These are phyloP conservation scores for Tetrao urogallus DNA, from an alignment of 2,113 vertebrate genomes.

Conservation along the genomic window DNA sequence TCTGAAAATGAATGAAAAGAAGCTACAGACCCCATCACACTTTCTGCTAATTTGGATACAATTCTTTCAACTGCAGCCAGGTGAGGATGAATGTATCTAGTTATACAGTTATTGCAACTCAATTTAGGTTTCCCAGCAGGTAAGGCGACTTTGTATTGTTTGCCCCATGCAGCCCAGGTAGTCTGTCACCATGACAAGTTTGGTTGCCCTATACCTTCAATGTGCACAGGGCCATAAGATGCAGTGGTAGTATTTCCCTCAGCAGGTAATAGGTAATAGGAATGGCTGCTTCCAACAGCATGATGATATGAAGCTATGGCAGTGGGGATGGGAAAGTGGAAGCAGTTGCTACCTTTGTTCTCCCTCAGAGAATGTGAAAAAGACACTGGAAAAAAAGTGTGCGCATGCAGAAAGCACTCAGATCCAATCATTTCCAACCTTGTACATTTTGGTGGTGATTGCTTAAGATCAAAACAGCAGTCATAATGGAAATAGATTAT, in stretches of 20 bases:
- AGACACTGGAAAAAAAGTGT: neutral
- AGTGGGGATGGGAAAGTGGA: neutral
- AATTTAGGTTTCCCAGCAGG: neutral
- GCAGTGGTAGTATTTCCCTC: neutral
- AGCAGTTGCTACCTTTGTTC: neutral
- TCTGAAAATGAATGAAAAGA: constrained; percentile 2
- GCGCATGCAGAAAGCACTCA: neutral
- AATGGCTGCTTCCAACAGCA: neutral
- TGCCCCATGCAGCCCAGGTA: rapidly evolving
- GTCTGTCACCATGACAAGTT: neutral
- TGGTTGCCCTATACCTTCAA: neutral
- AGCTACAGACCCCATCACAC: neutral
- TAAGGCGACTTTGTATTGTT: neutral
- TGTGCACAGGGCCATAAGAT: rapidly evolving
- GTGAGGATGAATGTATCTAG: neutral
- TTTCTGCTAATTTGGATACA: neutral
- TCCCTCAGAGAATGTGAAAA: neutral
- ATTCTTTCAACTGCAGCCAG: neutral
- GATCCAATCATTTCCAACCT: neutral
- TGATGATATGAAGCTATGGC: neutral
- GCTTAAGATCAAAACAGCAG: neutral
- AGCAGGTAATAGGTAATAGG: neutral
- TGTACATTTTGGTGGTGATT: neutral
- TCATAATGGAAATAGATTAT: neutral
- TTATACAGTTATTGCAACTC: neutral